Evolutionary conservation across 2,113 vertebrate genomes (phyloP).

Genomic region (Microtus ochrogaster): DNA sequence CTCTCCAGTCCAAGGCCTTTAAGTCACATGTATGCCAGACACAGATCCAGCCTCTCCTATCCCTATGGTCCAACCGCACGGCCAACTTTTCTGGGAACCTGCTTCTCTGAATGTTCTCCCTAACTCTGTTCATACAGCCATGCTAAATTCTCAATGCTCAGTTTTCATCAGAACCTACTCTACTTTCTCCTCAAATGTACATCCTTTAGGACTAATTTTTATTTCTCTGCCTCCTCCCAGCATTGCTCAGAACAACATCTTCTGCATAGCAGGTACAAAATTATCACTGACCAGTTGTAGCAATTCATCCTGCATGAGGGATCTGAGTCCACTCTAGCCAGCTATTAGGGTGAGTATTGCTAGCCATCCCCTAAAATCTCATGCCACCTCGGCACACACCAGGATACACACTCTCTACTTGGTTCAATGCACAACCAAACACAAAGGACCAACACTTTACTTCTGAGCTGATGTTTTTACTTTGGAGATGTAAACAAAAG

Average conservation of each 20-base stretch:
- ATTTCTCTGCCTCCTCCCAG: background rate
- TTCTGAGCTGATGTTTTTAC: background rate
- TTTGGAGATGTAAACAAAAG: background rate
- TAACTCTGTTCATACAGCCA: background rate
- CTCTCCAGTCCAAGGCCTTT: accelerated
- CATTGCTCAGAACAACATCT: background rate
- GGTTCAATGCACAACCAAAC: background rate
- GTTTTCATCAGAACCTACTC: constrained; percentile 14
- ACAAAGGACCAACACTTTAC: background rate
- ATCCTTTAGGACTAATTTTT: background rate
- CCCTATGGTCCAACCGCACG: background rate
- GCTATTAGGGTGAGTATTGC: background rate
- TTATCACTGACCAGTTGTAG: background rate
- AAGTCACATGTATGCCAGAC: background rate
- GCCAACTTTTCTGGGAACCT: background rate
- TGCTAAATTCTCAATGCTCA: background rate
- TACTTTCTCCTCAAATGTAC: background rate
- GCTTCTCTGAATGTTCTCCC: background rate
- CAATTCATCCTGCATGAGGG: background rate
- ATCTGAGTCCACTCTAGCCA: background rate
- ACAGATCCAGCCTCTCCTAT: background rate
- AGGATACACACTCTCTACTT: background rate
- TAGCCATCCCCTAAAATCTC: background rate
- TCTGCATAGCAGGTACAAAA: background rate
- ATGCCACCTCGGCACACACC: background rate